phyloP scores from a whole-genome alignment of 2,113 vertebrate species.

The Stegostoma tigrinum region DNA sequence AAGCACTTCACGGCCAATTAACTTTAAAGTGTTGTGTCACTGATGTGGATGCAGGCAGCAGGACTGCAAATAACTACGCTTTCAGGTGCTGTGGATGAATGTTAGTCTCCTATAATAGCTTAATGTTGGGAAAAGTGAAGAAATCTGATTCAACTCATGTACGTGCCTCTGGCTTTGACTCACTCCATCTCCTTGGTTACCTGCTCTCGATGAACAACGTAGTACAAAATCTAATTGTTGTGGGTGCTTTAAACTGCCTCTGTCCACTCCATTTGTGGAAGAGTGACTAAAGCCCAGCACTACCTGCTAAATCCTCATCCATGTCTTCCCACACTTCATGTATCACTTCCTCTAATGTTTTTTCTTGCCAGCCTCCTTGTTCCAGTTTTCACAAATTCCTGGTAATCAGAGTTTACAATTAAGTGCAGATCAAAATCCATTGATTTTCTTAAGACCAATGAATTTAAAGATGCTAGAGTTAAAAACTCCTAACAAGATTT shows the following conservation, averaged over 20 bases:
- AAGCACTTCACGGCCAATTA: neutral
- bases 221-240: neutral
- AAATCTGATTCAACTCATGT: neutral
- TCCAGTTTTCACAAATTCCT: neutral
- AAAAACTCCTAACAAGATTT: neutral
- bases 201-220: neutral
- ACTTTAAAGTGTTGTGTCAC: neutral
- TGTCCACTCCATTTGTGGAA: neutral
- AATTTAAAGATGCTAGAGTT: neutral
- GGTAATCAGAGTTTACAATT: neutral
- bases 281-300: too few species aligned
- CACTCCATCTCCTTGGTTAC: too few species aligned
- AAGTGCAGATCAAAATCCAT: neutral
- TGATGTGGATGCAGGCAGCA: neutral
- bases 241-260: neutral
- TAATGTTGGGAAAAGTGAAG: neutral
- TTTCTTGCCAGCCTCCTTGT: neutral
- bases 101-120: neutral
- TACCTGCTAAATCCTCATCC: neutral
- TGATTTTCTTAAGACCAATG: neutral
- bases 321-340: neutral
- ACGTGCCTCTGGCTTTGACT: too few species aligned
- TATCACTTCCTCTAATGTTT: neutral
- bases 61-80: neutral
- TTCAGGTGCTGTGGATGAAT: neutral